Percentiles rank a stretch among this genome's conserved stretches.
These are phyloP conservation scores for Drosophila kurseongensis DNA, from an alignment of 1,140 invertebrate genomes.

Conservation along the genomic window DNA sequence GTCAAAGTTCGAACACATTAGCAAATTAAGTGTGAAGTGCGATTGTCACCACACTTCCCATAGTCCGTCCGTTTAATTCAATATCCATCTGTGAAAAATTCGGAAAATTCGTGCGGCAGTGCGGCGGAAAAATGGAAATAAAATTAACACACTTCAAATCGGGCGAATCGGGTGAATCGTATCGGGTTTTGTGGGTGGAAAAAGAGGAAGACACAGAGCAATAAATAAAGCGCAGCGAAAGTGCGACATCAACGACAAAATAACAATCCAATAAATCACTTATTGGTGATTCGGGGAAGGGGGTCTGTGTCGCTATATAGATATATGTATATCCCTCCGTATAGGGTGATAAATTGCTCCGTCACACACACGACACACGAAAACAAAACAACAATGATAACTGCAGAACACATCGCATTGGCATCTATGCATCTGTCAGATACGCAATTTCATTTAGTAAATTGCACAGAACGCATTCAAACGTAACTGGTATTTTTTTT, in stretches of 20 bases:
- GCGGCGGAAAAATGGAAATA: conserved; percentile 62
- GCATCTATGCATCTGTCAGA: conserved; percentile 62
- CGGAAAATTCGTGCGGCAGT: conserved; percentile 15
- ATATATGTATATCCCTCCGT: conserved; percentile 14
- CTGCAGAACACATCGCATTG: conserved; percentile 48
- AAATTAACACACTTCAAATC: conserved; percentile 74
- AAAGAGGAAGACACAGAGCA: conserved; percentile 17
- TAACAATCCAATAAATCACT: conserved; percentile 82
- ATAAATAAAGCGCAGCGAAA: conserved; percentile 78
- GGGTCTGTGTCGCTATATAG: not conserved
- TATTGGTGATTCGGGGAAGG: conserved; percentile 38
- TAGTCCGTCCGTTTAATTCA: conserved; percentile 15
- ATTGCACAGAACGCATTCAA: conserved; percentile 56
- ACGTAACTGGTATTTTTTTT: conserved; percentile 24
- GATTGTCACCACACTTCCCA: conserved; percentile 22
- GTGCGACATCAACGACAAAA: conserved; percentile 81
- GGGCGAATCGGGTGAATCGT: conserved; percentile 8
- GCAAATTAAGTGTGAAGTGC: conserved; percentile 38
- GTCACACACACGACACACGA: conserved; percentile 24
- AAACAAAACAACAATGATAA: conserved; percentile 62
- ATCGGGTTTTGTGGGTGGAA: not conserved
- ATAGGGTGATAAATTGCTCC: conserved; percentile 53
- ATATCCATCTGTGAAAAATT: conserved; percentile 38
- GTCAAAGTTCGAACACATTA: conserved; percentile 38
- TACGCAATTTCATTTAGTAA: conserved; percentile 70